Conservation (phyloP, 1,140 invertebrate species). For the Drosophila sechellia region DNA sequence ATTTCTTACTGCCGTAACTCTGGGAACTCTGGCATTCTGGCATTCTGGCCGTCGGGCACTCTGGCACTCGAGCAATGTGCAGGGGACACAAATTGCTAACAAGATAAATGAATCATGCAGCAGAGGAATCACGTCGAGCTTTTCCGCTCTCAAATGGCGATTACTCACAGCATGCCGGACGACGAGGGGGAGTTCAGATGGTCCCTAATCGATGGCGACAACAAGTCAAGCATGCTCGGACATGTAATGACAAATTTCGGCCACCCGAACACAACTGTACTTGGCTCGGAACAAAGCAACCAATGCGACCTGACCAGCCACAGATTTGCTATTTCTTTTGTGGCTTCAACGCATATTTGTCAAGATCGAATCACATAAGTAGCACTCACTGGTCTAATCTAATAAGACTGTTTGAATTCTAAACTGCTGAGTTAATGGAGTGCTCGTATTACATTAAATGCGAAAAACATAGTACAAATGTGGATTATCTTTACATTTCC, state of each 20-base stretch:
- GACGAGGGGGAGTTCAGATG: conserved; percentile 9
- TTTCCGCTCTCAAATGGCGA: conserved; percentile 48
- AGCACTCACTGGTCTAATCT: background rate
- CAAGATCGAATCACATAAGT: background rate
- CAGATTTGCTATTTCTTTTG: conserved; percentile 2
- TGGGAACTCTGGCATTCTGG: background rate
- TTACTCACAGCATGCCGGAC: conserved; percentile 37
- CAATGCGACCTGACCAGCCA: background rate
- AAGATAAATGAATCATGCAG: conserved; percentile 56
- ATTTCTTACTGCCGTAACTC: conserved; percentile 35
- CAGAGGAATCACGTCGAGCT: conserved; percentile 47
- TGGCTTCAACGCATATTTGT: background rate
- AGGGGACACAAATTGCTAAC: conserved; percentile 54
- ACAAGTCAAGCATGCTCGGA: conserved; percentile 44
- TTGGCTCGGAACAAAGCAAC: background rate
- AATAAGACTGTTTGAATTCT: background rate
- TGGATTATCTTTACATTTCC: no score
- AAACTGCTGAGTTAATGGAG: no score
- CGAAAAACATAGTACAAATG: no score
- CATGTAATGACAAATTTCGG: conserved; percentile 45
- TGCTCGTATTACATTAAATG: no score
- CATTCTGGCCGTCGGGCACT: background rate
- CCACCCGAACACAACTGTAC: conserved; percentile 26
- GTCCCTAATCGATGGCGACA: conserved; percentile 49
- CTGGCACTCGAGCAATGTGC: conserved; percentile 30